These are phyloP conservation scores for Drosophila chauvacae DNA, from an alignment of 1,140 invertebrate genomes.

Conservation along the genomic window DNA sequence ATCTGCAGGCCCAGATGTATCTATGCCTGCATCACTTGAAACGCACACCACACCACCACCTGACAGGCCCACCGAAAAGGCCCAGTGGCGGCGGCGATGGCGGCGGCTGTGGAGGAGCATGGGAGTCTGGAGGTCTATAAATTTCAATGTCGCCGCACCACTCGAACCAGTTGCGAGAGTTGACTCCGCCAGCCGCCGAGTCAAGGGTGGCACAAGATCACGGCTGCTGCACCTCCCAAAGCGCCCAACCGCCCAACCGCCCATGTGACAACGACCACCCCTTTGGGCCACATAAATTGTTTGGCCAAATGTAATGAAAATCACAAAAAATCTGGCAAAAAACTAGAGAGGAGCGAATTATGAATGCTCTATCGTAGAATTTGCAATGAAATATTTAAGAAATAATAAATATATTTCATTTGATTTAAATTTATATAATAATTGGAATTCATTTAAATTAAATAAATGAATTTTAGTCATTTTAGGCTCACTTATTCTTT, in stretches of 20 bases:
- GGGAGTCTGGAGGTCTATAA: slow-evolving; percentile 53
- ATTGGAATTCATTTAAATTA: not conserved
- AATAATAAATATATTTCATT: not conserved
- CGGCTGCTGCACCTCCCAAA: slow-evolving; percentile 14
- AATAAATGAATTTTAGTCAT: not conserved
- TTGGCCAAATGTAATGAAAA: slow-evolving; percentile 67
- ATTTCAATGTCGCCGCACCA: slow-evolving; percentile 75
- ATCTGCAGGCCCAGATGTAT: slow-evolving; percentile 12
- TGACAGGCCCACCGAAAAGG: slow-evolving; percentile 21
- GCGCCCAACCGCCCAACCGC: no score
- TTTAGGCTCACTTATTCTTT: not conserved
- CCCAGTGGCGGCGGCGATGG: not conserved
- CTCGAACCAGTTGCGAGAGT: slow-evolving; percentile 39
- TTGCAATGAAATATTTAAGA: not conserved
- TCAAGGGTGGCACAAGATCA: slow-evolving; percentile 47
- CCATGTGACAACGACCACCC: slow-evolving; percentile 51
- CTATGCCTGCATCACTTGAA: slow-evolving; percentile 50
- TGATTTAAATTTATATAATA: not conserved
- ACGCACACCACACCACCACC: slow-evolving; percentile 10
- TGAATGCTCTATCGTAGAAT: slow-evolving; percentile 1
- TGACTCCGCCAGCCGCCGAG: slow-evolving; percentile 33
- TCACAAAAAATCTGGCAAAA: slow-evolving; percentile 29
- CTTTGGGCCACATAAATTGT: slow-evolving; percentile 69
- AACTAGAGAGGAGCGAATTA: not conserved
- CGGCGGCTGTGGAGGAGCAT: not conserved